phyloP scores from a whole-genome alignment of 2,113 vertebrate species.

The Lipotes vexillifer region DNA sequence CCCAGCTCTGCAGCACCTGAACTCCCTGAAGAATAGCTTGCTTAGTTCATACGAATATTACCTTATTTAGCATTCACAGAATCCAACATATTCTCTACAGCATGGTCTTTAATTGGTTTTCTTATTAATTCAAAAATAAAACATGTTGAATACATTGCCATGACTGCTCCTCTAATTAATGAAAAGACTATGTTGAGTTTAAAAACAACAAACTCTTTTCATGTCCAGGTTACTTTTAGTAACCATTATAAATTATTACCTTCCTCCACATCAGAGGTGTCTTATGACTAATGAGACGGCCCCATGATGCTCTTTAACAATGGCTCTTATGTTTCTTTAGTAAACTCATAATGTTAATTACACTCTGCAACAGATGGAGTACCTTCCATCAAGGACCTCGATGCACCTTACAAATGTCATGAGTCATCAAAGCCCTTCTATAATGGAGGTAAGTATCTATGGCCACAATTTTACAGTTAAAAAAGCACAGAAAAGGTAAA shows the following conservation, averaged over 20 bases:
- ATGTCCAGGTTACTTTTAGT: conserved; percentile 58
- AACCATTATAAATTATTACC: conserved; percentile 66
- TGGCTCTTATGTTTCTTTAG: conserved; percentile 66
- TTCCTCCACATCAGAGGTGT: conserved; percentile 62
- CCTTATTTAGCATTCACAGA: not conserved
- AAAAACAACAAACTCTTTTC: conserved; percentile 60
- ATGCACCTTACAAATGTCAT: conserved; percentile 51
- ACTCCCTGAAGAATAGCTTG: not conserved
- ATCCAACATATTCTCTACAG: not conserved
- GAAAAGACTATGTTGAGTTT: conserved; percentile 50
- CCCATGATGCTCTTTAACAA: conserved; percentile 65
- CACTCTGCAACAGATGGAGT: conserved; percentile 55
- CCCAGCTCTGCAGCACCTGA: not conserved
- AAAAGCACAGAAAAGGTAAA: conserved; percentile 37
- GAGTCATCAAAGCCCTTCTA: conserved; percentile 63
- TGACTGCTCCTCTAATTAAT: conserved; percentile 57
- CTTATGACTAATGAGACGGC: conserved; percentile 66
- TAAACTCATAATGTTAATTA: conserved; percentile 75
- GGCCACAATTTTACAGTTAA: conserved; percentile 46
- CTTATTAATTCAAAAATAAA: conserved; percentile 54
- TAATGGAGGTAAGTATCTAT: conserved; percentile 49
- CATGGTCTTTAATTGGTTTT: conserved; percentile 21
- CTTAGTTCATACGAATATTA: not conserved
- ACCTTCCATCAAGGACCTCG: conserved; percentile 55
- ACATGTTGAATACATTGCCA: not conserved